Percentiles rank a stretch among this genome's conserved stretches.
Evolutionary conservation across 2,113 vertebrate species (phyloP).

Genomic region (Python bivittatus): DNA sequence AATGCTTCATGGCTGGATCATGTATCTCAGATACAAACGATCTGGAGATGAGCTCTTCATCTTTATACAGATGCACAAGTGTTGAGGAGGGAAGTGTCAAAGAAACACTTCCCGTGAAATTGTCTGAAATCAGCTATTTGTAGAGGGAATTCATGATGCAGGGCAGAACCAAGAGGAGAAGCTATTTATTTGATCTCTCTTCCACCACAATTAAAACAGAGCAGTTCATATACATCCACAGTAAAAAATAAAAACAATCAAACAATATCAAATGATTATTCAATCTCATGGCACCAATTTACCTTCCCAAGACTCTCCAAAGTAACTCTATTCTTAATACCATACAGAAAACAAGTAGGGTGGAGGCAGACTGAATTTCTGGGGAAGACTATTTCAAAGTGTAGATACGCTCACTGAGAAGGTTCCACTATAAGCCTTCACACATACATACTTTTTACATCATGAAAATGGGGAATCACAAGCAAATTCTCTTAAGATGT

Average conservation of each 20-base stretch:
- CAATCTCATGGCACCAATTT: not conserved
- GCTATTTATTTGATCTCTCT: not conserved
- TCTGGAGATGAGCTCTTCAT: not conserved
- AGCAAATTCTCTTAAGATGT: not conserved
- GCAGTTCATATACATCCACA: not conserved
- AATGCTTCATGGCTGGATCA: not conserved
- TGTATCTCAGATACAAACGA: not conserved
- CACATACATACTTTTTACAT: not conserved
- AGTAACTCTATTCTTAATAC: not conserved
- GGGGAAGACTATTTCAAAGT: not conserved
- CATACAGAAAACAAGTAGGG: not conserved
- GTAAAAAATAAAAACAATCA: not conserved
- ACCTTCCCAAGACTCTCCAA: not conserved
- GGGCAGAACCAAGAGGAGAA: not conserved
- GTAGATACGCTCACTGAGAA: not conserved
- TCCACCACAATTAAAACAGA: not conserved
- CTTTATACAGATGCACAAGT: not conserved
- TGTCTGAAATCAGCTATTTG: not conserved
- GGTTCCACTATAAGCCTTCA: not conserved
- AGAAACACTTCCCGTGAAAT: not conserved
- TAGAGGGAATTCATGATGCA: not conserved
- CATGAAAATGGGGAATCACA: not conserved
- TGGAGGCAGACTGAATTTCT: not conserved
- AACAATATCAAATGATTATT: not conserved
- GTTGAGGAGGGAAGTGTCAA: not conserved